A percentile compares a stretch with the other conserved stretches of the same genome.
phyloP scores from a whole-genome alignment of 2,113 vertebrate species.

The Mesitornis unicolor region DNA sequence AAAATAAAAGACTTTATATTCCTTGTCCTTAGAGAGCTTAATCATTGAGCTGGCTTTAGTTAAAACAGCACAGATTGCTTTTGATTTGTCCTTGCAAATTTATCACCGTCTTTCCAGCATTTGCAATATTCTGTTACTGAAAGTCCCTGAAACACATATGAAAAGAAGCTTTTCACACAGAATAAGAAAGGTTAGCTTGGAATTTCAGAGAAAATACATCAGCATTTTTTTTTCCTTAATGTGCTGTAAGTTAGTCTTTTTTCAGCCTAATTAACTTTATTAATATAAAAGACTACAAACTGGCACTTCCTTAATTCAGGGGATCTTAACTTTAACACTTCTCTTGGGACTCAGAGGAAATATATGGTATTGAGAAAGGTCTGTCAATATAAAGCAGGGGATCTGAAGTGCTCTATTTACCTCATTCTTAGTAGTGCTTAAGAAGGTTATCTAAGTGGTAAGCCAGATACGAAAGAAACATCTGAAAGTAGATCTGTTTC shows the following conservation, averaged over 20 bases:
- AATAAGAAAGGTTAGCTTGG: neutral
- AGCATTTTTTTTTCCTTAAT: neutral
- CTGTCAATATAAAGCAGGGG: neutral
- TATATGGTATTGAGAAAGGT: rapidly evolving
- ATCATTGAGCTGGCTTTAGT: neutral
- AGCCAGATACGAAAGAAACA: neutral
- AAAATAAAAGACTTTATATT: neutral
- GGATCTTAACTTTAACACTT: neutral
- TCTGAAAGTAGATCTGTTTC: neutral
- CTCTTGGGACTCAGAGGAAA: neutral
- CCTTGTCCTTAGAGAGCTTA: neutral
- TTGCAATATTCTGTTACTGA: neutral
- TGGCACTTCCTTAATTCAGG: neutral
- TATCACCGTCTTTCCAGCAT: neutral
- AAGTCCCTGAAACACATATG: neutral
- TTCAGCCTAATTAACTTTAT: constrained; percentile 23
- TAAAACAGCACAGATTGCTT: neutral
- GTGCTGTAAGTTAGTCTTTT: neutral
- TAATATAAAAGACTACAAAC: constrained; percentile 1
- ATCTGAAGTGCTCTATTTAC: neutral
- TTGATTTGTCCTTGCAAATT: constrained; percentile 27
- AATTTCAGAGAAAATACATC: constrained; percentile 24
- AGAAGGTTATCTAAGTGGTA: neutral
- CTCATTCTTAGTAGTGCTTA: neutral
- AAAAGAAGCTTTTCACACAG: neutral